Conservation (phyloP, 2,113 vertebrate genomes). For the Tautogolabrus adspersus region DNA sequence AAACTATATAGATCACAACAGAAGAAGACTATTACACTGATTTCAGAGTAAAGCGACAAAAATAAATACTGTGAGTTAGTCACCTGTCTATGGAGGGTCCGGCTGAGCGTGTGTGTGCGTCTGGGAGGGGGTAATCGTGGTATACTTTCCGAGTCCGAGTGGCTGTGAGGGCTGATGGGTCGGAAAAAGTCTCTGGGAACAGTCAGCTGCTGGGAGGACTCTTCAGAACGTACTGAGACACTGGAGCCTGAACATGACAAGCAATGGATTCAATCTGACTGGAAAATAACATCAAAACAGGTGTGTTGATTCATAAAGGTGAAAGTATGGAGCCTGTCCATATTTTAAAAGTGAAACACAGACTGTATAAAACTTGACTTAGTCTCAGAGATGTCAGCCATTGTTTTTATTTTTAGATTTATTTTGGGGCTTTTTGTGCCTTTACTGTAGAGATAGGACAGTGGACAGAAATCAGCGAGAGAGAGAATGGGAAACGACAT, state of each 20-base stretch:
- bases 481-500: too few species aligned
- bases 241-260: conserved; percentile 86
- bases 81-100: conserved; percentile 96
- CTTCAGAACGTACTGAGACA: conserved; percentile 86
- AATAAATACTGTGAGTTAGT: conserved; percentile 2
- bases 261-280: background rate
- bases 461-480: too few species aligned
- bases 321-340: background rate
- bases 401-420: too few species aligned
- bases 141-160: conserved; percentile 83
- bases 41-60: background rate
- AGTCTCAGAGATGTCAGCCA: too few species aligned
- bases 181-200: conserved; percentile 88
- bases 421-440: too few species aligned
- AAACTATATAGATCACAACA: conserved; percentile 3
- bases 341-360: background rate
- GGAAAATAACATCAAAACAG: background rate
- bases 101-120: conserved; percentile 87
- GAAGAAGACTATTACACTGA: background rate
- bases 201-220: conserved; percentile 81
- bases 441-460: too few species aligned
- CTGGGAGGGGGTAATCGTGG: conserved; percentile 85
- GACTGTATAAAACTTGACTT: too few species aligned
- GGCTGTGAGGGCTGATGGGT: conserved; percentile 84
- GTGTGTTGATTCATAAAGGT: background rate